Conservation (phyloP, 2,888 invertebrate species). For the Biston stratarius region DNA sequence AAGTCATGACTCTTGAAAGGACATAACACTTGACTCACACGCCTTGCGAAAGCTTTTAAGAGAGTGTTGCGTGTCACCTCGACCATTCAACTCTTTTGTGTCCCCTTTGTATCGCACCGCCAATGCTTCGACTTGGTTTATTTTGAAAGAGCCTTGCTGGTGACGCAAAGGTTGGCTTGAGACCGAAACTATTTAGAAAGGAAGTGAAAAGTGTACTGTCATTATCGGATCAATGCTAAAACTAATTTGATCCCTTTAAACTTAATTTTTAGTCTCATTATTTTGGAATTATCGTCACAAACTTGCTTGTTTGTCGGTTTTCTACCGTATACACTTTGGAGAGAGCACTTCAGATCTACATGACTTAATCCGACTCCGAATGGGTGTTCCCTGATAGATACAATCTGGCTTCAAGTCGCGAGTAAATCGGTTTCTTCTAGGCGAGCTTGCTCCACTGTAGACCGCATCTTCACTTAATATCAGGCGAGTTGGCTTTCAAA, state of each 20-base stretch:
- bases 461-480: too few relatives aligned
- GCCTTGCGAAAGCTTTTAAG: constrained; percentile 34
- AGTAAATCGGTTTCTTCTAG: too few relatives aligned
- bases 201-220: constrained; percentile 11
- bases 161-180: constrained; percentile 28
- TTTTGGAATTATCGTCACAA: background rate
- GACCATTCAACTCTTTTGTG: constrained; percentile 39
- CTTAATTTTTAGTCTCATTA: background rate
- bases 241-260: background rate
- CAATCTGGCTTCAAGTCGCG: too few relatives aligned
- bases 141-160: constrained; percentile 32
- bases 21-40: constrained; percentile 25
- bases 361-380: too few relatives aligned
- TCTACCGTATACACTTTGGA: too few relatives aligned
- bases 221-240: background rate
- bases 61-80: constrained; percentile 40
- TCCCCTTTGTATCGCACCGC: constrained; percentile 44
- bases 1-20: constrained; percentile 15
- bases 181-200: constrained; percentile 27
- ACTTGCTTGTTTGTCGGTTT: too few relatives aligned
- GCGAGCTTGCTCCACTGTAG: too few relatives aligned
- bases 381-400: too few relatives aligned
- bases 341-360: too few relatives aligned
- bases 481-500: too few relatives aligned
- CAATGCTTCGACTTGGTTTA: constrained; percentile 28